Percentiles rank a stretch among this genome's conserved stretches.
Conservation (phyloP, 2,888 invertebrate genomes). For the Heliconius ismenius region DNA sequence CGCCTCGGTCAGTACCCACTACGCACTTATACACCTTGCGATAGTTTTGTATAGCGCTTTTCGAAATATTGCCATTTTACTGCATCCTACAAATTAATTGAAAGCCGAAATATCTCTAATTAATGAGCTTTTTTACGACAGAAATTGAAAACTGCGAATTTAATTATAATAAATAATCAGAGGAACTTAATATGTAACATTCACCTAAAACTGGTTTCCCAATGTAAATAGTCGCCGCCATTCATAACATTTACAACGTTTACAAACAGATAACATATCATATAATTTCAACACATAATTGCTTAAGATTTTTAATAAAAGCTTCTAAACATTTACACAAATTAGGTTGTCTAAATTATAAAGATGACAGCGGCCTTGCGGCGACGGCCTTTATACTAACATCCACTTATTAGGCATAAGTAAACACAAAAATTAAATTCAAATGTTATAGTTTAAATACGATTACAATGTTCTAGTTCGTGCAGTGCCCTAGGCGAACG, state of each 20-base stretch:
- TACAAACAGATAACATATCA: constrained; percentile 26
- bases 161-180: constrained; percentile 1
- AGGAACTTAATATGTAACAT: background rate
- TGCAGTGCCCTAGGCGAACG: no score
- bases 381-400: background rate
- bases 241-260: constrained; percentile 23
- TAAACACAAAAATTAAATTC: no score
- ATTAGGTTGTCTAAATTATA: constrained; percentile 23
- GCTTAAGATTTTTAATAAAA: constrained; percentile 27
- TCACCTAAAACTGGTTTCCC: constrained; percentile 18
- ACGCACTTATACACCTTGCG: background rate
- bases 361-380: constrained; percentile 14
- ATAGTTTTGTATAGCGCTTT: background rate
- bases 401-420: no score
- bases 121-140: background rate
- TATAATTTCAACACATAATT: constrained; percentile 20
- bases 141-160: background rate
- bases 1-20: constrained; percentile 84
- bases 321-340: constrained; percentile 32
- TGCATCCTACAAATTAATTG: background rate
- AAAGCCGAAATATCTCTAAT: background rate
- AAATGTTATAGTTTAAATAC: no score
- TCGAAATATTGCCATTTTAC: background rate
- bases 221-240: constrained; percentile 11
- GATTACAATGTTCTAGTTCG: no score